Evolutionary conservation across 2,888 invertebrate species (phyloP), one percentile per base, ranked within the genome.

Genomic region (Eristalis pertinax): DNA sequence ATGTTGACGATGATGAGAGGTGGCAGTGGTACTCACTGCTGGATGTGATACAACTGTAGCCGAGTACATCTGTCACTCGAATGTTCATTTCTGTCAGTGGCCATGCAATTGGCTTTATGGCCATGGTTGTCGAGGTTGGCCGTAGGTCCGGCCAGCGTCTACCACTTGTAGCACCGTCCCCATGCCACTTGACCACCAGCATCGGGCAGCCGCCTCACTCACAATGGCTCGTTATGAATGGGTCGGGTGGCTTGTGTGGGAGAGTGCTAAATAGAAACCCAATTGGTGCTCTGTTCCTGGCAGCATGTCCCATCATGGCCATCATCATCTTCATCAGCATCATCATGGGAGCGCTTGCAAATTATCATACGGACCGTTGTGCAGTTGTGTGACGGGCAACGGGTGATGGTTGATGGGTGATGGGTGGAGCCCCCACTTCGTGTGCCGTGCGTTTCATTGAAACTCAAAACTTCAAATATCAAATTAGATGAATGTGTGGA

Each of bases 11-110:
- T 79, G 79, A 79, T 73, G 74, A 85, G 77, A 81, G 50, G 74
- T 82, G 82, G 82, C 73, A 73, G 72, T 73, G 76, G 76, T 76
- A 75, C 65, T 76, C 83, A 79, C 83, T 78, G 43, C 43, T 87
- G 63, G 86, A 79, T 87, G 72, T 79, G 84, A 84, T 76, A 87
- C 87, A 87, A 87, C 84, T 75, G 79, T 87, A 76, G 73, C 84
- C 56, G 41, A 82, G 79, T 87, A 83, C 87, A 84, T 87, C 87
- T 87, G 87, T 87, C 88, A 84, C 84, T 77, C 84, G 88, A 84
- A 84, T 88, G 88, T 88, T 88, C 88, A 88, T 88, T 84, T 88
- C 69, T 88, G 77, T 84, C 84, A 88, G 84, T 88, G 88, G 84
- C 81, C 74, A 70, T 88, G 80, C 84, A 84, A 88, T 88, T 88